Percentiles rank a stretch among this genome's conserved stretches.
These are phyloP conservation scores for Trichacis sp. DNA, from an alignment of 2,888 invertebrate species.

Conservation along the genomic window DNA sequence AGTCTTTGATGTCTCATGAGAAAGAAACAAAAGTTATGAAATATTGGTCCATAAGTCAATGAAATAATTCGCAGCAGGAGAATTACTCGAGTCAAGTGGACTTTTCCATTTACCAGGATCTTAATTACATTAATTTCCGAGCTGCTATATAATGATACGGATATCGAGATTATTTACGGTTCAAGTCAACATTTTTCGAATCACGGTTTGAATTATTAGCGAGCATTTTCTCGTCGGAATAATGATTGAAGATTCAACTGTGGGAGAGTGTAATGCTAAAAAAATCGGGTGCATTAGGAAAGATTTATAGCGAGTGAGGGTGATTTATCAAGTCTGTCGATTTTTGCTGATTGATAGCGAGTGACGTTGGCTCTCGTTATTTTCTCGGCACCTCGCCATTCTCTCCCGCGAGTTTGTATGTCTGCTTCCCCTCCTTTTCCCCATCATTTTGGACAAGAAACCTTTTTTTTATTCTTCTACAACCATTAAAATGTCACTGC, in stretches of 20 bases:
- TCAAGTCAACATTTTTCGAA: no score
- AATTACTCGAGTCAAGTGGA: no score
- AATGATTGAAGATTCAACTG: constrained; percentile 23
- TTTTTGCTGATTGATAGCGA: constrained; percentile 32
- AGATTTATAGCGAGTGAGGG: constrained; percentile 34
- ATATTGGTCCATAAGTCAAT: no score
- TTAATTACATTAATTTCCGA: no score
- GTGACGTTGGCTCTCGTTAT: constrained; percentile 29
- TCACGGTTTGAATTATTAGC: no score
- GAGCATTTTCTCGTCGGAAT: constrained; percentile 27
- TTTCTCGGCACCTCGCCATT: constrained; percentile 8
- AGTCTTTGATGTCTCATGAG: no score
- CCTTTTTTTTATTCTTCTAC: not conserved
- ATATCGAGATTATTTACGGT: no score
- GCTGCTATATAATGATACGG: no score
- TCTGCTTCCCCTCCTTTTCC: not conserved
- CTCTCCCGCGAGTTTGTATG: constrained; percentile 16
- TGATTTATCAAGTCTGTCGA: constrained; percentile 34
- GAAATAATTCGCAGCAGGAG: no score
- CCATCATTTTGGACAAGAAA: constrained; percentile 1
- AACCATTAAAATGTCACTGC: constrained; percentile 1
- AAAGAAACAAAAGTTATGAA: no score
- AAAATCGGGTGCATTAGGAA: constrained; percentile 23
- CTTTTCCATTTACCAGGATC: no score
- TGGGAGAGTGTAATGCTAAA: constrained; percentile 12